Conservation (phyloP, 2,888 invertebrate genomes). For the Callyntrura guangdongensis region DNA sequence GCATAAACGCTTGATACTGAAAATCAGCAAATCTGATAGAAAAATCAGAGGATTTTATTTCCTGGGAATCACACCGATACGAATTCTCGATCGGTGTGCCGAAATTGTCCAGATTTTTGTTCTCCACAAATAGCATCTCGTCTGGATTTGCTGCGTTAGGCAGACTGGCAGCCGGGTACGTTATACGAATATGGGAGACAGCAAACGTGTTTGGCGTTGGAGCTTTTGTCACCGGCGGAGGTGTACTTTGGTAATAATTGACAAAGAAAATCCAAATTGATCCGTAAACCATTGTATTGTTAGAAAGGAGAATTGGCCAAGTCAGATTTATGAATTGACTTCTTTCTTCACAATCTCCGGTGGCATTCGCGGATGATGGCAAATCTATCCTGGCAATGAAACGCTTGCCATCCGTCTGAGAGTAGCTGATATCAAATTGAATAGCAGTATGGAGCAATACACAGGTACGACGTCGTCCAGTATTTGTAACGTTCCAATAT, state of each 20-base stretch:
- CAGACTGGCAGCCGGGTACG: constrained; percentile 59
- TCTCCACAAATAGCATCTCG: constrained; percentile 47
- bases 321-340: constrained; percentile 56
- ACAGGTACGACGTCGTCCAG: constrained; percentile 25
- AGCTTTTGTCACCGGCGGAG: neutral
- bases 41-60: constrained; percentile 48
- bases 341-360: constrained; percentile 63
- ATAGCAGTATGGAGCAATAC: constrained; percentile 64
- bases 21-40: constrained; percentile 46
- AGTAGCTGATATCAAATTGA: constrained; percentile 65
- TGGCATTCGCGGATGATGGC: constrained; percentile 53
- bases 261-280: constrained; percentile 50
- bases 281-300: constrained; percentile 34
- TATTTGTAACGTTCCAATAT: constrained; percentile 72
- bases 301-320: constrained; percentile 52
- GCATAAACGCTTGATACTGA: constrained; percentile 61
- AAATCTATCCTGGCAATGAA: constrained; percentile 62
- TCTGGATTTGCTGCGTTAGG: constrained; percentile 32
- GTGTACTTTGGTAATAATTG: constrained; percentile 47
- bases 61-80: constrained; percentile 47
- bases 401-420: constrained; percentile 59
- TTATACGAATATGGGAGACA: constrained; percentile 50
- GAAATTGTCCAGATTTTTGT: constrained; percentile 31
- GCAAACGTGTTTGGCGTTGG: constrained; percentile 19
- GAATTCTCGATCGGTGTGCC: constrained; percentile 8